A percentile compares a stretch with the other conserved stretches of the same genome.
These are phyloP conservation scores for Erebia aethiops DNA, from an alignment of 2,888 invertebrate genomes.

Conservation along the genomic window DNA sequence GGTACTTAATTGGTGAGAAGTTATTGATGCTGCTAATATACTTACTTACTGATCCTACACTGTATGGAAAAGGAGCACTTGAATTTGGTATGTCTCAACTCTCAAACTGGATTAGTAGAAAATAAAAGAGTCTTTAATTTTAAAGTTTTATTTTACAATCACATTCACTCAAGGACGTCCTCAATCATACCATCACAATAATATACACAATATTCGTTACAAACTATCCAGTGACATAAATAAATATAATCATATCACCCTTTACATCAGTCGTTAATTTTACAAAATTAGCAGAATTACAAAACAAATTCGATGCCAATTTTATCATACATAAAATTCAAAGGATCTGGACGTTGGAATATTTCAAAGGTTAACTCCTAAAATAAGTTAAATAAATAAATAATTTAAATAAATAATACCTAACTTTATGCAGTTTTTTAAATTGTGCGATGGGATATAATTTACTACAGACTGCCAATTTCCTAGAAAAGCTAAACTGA, in stretches of 20 bases:
- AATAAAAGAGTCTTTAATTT: constrained; percentile 33
- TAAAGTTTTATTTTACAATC: constrained; percentile 73
- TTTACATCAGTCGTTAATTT: constrained; percentile 79
- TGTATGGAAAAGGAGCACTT: neutral
- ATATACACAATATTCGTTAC: constrained; percentile 64
- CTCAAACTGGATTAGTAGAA: neutral
- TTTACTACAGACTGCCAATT: constrained; percentile 24
- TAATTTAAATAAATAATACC: constrained; percentile 68
- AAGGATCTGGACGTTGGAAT: constrained; percentile 32
- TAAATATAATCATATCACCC: constrained; percentile 71
- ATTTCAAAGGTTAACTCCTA: constrained; percentile 60
- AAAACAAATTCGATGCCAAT: constrained; percentile 63
- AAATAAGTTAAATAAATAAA: constrained; percentile 81
- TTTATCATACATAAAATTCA: constrained; percentile 40
- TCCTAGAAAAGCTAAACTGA: constrained; percentile 17
- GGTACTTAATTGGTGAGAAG: neutral
- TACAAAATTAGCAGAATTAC: constrained; percentile 67
- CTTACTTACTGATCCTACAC: neutral
- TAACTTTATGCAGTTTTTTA: constrained; percentile 53
- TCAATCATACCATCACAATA: constrained; percentile 75
- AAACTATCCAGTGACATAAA: constrained; percentile 76
- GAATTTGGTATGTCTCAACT: neutral
- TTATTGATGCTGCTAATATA: too few relatives aligned
- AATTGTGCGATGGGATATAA: constrained; percentile 58
- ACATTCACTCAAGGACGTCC: constrained; percentile 82